phyloP scores from a whole-genome alignment of 2,113 vertebrate species.

The Litocranius walleri region DNA sequence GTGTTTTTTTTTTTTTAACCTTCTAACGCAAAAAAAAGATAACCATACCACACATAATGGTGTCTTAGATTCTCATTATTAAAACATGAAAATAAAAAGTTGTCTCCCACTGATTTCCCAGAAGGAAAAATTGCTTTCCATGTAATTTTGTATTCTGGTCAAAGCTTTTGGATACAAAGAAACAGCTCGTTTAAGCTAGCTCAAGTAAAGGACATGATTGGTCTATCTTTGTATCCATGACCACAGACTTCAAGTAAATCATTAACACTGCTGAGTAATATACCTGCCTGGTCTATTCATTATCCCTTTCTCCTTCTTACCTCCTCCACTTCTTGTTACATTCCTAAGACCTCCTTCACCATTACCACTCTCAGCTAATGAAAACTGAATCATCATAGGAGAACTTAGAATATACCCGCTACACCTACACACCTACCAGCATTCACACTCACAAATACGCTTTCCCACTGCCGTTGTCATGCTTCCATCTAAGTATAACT shows the following conservation, averaged over 20 bases:
- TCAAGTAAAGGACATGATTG: not conserved
- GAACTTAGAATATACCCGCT: not conserved
- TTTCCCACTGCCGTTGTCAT: not conserved
- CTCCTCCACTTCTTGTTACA: not conserved
- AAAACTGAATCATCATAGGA: slow-evolving; percentile 5
- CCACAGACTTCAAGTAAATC: not conserved
- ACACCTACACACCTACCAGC: not conserved
- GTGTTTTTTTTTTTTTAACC: not conserved
- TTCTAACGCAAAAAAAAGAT: not conserved
- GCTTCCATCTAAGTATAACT: not conserved
- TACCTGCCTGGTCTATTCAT: not conserved
- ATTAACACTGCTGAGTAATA: not conserved
- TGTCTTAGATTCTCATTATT: slow-evolving; percentile 47
- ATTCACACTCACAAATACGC: not conserved
- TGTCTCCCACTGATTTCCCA: slow-evolving; percentile 8
- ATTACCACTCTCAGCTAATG: not conserved
- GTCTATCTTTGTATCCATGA: not conserved
- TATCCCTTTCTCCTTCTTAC: not conserved
- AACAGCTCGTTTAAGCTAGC: not conserved
- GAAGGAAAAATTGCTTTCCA: not conserved
- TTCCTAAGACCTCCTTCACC: not conserved
- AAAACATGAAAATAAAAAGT: slow-evolving; percentile 44
- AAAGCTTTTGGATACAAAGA: not conserved
- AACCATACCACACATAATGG: not conserved
- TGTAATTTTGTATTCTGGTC: slow-evolving; percentile 21